A percentile compares a stretch with the other conserved stretches of the same genome.
These are phyloP conservation scores for Cirrhinus mrigala DNA, from an alignment of 2,797 vertebrate species.

Conservation along the genomic window DNA sequence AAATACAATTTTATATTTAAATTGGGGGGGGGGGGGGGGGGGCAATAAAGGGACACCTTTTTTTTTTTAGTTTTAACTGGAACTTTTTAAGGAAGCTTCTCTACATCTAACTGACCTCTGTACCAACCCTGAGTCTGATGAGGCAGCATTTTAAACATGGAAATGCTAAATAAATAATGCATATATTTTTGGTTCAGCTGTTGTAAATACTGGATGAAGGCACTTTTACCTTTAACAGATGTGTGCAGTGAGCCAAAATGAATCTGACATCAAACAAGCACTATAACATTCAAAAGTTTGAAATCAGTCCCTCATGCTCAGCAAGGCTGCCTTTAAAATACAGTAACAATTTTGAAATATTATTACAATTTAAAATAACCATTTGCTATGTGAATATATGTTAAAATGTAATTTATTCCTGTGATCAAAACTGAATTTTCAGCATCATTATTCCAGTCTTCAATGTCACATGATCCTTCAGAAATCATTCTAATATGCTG, in stretches of 20 bases:
- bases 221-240: not conserved
- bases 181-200: not conserved
- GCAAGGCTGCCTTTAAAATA: not conserved
- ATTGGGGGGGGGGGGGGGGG: too few relatives aligned
- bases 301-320: not conserved
- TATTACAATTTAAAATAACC: not conserved
- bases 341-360: not conserved
- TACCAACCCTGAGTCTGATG: not conserved
- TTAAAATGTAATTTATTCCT: not conserved
- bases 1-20: too few relatives aligned
- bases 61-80: not conserved
- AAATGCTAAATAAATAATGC: constrained; percentile 3
- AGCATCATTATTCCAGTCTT: not conserved
- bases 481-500: not conserved
- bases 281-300: not conserved
- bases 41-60: too few relatives aligned
- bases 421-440: not conserved
- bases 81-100: not conserved
- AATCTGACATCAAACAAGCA: not conserved
- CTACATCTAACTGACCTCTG: not conserved
- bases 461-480: not conserved
- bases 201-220: constrained; percentile 15
- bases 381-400: not conserved
- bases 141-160: not conserved
- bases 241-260: not conserved